Base-by-base conservation (phyloP, 2,113 vertebrate species). In the Seriola dumerili region DNA sequence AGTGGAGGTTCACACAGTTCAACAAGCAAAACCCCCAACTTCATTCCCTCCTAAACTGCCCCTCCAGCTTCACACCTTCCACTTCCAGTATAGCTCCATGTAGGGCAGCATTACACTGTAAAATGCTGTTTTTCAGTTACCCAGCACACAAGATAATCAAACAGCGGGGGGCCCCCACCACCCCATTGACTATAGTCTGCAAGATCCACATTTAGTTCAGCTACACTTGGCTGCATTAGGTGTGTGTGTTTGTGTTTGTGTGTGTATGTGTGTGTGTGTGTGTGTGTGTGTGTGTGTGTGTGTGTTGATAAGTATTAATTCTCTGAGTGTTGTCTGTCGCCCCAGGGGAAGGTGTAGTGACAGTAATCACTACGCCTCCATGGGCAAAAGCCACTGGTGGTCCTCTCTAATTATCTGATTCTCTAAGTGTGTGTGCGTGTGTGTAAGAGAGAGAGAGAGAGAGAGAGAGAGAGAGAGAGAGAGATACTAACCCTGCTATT, bases 391-490 rank as follows among this genome's bases (percentile, higher is more conserved):
- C 90, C 87, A 87, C 82, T 71, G 91, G 91, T 85, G 91, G 91
- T 88, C 92, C 88, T 90, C 84, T 90, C 84, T 93, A 92, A 94
- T 94, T 93, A 92, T 89, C 85, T 88, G 67, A 81, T 74, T 91
- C 57, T 81, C 62, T 71, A 72, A 81, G 68, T 72, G 59, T 85
- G 86, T 79, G 72, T 54, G 73, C 78, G 77, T 67, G 72, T 84
- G 83, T 76, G 76, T 88, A 36, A 9, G 40, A 42, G 40, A 42
- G 8, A 38, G 38, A 38, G 25, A 34, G n/a, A n/a, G n/a, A n/a
- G n/a, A n/a, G 65, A 32, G 73, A 75, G 70, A 64, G 42, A 72
- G 83, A 63, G 46, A 58, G 54, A 59, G 69, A 65, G 65, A 21
- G 81, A 75, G 2, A 72, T 48, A 79, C 78, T 48, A 70, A 50